phyloP scores from a whole-genome alignment of 2,888 invertebrate genomes.

The Dichetophora obliterata region DNA sequence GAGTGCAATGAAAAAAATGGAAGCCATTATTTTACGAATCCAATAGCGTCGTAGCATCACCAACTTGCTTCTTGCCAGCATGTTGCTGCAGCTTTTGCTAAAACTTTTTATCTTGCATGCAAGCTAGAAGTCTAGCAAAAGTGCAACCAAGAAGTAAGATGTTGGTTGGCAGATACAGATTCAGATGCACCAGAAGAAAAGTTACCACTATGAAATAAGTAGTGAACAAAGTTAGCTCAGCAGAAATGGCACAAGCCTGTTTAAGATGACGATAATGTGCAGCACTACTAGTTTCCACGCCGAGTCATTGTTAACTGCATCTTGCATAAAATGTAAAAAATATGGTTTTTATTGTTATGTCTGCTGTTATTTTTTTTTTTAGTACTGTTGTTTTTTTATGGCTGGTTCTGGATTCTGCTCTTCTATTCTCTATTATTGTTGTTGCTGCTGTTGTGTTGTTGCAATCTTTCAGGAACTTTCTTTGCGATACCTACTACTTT shows the following conservation, averaged over 20 bases:
- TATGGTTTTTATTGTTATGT: background rate
- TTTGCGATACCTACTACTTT: too few species aligned
- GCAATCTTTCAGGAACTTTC: background rate
- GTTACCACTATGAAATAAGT: too few species aligned
- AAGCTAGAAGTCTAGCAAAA: too few species aligned
- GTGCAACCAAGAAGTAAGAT: background rate
- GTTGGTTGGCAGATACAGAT: background rate
- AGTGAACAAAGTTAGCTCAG: background rate
- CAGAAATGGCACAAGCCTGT: background rate
- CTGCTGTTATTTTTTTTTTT: conserved; percentile 18
- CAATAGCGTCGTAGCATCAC: background rate
- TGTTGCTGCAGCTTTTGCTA: too few species aligned
- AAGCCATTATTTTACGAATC: background rate
- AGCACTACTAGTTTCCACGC: background rate
- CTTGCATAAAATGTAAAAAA: background rate
- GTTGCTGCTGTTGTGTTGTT: background rate
- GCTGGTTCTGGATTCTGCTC: too few species aligned
- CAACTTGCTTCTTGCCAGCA: background rate
- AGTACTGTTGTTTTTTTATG: background rate
- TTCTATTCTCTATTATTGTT: background rate
- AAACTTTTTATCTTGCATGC: too few species aligned
- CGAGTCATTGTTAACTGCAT: background rate
- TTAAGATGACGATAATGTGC: background rate
- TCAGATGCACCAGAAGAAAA: background rate
- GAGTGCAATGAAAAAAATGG: too few species aligned